Conservation (phyloP, 2,113 vertebrate genomes). For the Oreochromis niloticus region DNA sequence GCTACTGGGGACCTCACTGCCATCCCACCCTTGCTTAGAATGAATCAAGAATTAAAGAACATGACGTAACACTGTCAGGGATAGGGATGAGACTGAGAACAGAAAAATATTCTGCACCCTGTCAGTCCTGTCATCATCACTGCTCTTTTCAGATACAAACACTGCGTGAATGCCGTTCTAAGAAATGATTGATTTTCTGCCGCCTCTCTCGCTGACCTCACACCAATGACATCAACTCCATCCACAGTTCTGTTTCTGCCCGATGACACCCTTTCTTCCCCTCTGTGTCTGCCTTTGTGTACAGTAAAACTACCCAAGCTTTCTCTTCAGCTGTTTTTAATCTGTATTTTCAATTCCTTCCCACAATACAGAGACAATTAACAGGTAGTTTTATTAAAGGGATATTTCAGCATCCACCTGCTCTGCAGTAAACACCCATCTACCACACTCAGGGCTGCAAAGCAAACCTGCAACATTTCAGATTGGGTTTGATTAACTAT, state of each 20-base stretch:
- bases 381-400: background rate
- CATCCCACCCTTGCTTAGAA: background rate
- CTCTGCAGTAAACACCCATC: background rate
- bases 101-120: background rate
- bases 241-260: background rate
- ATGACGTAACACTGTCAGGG: background rate
- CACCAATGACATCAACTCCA: constrained; percentile 32
- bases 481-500: background rate
- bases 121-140: background rate
- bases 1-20: background rate
- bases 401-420: background rate
- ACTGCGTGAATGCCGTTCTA: background rate
- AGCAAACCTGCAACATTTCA: background rate
- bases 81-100: background rate
- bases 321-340: background rate
- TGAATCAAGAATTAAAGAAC: background rate
- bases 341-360: background rate
- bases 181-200: constrained; percentile 27
- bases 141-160: background rate
- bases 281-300: background rate
- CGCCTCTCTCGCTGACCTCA: constrained; percentile 29
- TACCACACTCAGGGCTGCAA: background rate
- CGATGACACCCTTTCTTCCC: background rate
- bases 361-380: background rate
- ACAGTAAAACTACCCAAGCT: background rate